These are phyloP conservation scores for Cotesia congregata DNA, from an alignment of 2,888 invertebrate species.

Conservation along the genomic window DNA sequence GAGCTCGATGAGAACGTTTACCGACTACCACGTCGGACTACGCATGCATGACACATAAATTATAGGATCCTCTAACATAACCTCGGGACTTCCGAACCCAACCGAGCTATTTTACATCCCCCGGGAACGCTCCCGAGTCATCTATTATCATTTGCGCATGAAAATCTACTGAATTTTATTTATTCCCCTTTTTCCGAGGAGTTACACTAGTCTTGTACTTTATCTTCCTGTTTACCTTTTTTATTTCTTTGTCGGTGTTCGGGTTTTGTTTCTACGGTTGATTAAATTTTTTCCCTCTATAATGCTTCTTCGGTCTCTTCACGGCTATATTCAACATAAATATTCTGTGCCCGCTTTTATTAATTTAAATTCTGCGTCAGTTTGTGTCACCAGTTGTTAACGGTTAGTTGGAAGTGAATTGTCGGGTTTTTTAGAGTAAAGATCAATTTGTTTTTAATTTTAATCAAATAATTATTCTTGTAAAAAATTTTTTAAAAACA, in stretches of 20 bases:
- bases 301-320: not conserved
- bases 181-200: constrained; percentile 2
- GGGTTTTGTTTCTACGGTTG: not conserved
- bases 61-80: constrained; percentile 45
- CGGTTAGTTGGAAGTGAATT: too few species aligned
- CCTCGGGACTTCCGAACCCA: constrained; percentile 41
- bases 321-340: not conserved
- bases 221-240: not conserved
- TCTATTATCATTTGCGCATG: constrained; percentile 44
- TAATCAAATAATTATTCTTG: too few species aligned
- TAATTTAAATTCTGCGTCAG: not conserved
- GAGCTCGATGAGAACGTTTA: constrained; percentile 44
- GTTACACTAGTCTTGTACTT: constrained; percentile 15
- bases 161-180: constrained; percentile 41
- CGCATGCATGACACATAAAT: constrained; percentile 46
- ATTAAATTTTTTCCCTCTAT: not conserved
- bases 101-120: constrained; percentile 40
- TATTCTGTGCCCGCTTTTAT: not conserved
- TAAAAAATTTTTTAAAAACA: too few species aligned
- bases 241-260: not conserved
- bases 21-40: constrained; percentile 40
- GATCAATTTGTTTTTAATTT: too few species aligned
- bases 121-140: constrained; percentile 33
- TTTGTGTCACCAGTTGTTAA: too few species aligned
- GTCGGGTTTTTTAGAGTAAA: too few species aligned